Percentiles rank a stretch among this genome's conserved stretches.
These are phyloP conservation scores for Donacobius atricapilla DNA, from an alignment of 2,113 vertebrate species.

Conservation along the genomic window DNA sequence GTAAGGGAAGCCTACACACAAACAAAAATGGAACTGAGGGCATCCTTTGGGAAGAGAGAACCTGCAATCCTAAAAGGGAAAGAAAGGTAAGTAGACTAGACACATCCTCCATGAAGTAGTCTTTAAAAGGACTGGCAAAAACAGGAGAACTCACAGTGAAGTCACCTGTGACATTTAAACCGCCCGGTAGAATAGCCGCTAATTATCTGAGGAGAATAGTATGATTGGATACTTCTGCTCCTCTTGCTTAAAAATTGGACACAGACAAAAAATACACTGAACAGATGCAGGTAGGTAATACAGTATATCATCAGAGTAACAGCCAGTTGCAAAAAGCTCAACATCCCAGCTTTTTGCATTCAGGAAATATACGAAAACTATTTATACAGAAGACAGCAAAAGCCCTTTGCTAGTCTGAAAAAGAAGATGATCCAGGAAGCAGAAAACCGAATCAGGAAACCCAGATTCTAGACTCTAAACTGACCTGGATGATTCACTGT, in stretches of 20 bases:
- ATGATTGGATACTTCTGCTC: neutral
- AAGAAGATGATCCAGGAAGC: neutral
- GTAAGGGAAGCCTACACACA: neutral
- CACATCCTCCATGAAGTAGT: neutral
- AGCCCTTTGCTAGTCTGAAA: neutral
- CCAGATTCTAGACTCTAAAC: neutral
- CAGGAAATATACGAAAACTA: neutral
- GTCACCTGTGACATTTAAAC: neutral
- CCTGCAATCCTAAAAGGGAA: neutral
- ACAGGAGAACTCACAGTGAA: neutral
- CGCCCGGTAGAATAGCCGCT: neutral
- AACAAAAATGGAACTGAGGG: neutral
- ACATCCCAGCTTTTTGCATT: too few species aligned
- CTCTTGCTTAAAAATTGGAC: neutral
- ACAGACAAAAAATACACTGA: neutral
- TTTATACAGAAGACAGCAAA: neutral
- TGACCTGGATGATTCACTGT: neutral
- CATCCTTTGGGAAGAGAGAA: neutral
- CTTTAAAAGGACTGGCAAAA: neutral
- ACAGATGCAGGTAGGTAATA: neutral
- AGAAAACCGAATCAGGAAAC: neutral
- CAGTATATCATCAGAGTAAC: neutral
- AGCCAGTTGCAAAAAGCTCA: neutral
- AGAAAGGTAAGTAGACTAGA: neutral
- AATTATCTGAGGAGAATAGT: neutral